Percentiles rank a stretch among this genome's conserved stretches.
phyloP scores from a whole-genome alignment of 2,797 vertebrate species.

The Cirrhinus molitorella region DNA sequence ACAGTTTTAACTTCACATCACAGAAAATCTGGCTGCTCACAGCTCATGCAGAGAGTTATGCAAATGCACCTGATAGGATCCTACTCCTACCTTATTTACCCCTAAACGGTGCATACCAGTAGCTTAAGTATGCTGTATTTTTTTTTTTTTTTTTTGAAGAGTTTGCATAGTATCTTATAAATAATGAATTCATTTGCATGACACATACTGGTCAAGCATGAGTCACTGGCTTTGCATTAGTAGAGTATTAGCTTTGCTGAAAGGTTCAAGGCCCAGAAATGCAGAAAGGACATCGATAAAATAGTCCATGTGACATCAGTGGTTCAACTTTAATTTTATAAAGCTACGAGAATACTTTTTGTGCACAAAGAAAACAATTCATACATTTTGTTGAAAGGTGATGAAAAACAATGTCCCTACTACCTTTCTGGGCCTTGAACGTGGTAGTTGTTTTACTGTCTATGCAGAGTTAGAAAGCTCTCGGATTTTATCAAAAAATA shows the following conservation, averaged over 20 bases:
- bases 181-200: not conserved
- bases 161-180: not conserved
- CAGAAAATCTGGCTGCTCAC: not conserved
- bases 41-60: not conserved
- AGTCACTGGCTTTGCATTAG: not conserved
- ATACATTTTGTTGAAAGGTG: too few relatives aligned
- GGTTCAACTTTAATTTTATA: too few relatives aligned
- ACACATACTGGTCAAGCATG: not conserved
- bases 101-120: not conserved
- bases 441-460: too few relatives aligned
- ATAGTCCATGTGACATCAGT: too few relatives aligned
- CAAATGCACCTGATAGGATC: not conserved
- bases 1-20: slow-evolving; percentile 1
- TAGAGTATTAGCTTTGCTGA: not conserved
- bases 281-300: too few relatives aligned
- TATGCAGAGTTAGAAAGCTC: too few relatives aligned
- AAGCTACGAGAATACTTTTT: too few relatives aligned
- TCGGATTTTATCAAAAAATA: too few relatives aligned
- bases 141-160: not conserved
- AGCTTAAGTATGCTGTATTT: not conserved
- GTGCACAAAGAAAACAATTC: too few relatives aligned
- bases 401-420: too few relatives aligned
- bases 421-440: too few relatives aligned
- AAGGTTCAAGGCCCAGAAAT: too few relatives aligned
- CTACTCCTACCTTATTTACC: not conserved